Evolutionary conservation across 2,888 invertebrate species (phyloP), one percentile per base, ranked within the genome.

Genomic region (Tanaodytes sp.): DNA sequence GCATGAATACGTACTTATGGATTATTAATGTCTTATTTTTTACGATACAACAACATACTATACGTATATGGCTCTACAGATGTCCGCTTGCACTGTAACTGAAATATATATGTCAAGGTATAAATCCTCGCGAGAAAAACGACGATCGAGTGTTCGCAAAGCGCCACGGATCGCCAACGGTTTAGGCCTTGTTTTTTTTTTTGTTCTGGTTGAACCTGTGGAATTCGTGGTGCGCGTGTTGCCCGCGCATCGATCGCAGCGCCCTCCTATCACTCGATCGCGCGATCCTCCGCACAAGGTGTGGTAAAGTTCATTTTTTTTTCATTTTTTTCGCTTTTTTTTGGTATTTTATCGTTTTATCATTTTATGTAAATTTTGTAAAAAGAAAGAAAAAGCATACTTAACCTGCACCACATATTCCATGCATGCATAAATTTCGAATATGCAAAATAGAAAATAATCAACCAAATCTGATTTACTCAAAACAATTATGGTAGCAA

Each of bases 31-130:
- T 59, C 66, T 73, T 71, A 77, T 75, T 72, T 72, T 76, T 81
- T 77, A 82, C 80, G 81, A 82, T 83, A 82, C 81, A 82, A 81
- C 80, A 84, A 84, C 82, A 82, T 84, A 84, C 81, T 84, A 84
- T 84, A 84, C 79, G 83, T 84, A 84, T 84, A 84, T 84, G 83
- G 83, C 84, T 84, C 84, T 83, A 84, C 83, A 84, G 84, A 84
- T 84, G 84, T 83, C 80, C 83, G 84, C 84, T 84, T 84, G 84
- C 84, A 83, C 84, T 84, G 84, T 79, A 84, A 84, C 83, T 84
- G 82, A 84, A 84, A 81, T 77, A 76, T 78, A 66, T 81, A 81
- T 84, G 82, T 83, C 82, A 78, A 80, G 79, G 73, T 76, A 64
- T 68, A 65, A 68, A 63, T 71, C 71, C 72, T 61, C 42, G 63